Base-by-base conservation (phyloP, 2,888 invertebrate genomes). In the Drosophila glabriapex region DNA sequence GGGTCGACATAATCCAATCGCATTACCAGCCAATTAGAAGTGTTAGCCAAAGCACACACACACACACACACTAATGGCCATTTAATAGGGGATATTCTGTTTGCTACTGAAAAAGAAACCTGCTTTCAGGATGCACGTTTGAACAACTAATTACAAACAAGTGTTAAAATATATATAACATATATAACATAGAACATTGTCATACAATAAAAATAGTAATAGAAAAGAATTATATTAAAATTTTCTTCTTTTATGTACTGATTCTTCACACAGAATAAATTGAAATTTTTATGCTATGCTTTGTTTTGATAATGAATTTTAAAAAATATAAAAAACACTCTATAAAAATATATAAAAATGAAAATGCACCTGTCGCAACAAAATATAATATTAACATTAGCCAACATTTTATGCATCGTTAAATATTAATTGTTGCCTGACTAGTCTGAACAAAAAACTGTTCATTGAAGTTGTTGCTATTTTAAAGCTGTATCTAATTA, bases 11-110 rank as follows among this genome's bases (percentile, higher is more conserved):
- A 73, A 84, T 39, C 70, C 73, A 78, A 78, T 76, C 75, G 58
- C 39, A 78, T 83, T 73, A 84, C 60, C 66, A 83, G 50, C 50
- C 66, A 83, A 83, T 78, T 66, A 78, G 70, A 64, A 46, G 52
- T 52, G 58, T 56, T 56, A 72, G 43, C 41, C 61, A 35, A 19
- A 54, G 10, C 41, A 52, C 53, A 46, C 33, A 58, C 41, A 39
- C 29, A 54, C n/a, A 35, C 39, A 64, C 29, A 31, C 28, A 53
- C 39, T 43, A 16, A 2, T 28, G 19, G 19, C 16, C 28, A 28
- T 19, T 3, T 12, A 28, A 50, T 10, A 28, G 0, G 19, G 10
- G 10, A 25, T 6, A 7, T 25, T 25, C 25, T 16, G 7, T 25
- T 25, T 7, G 46, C 16, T 25, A 3, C 3, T n/a, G n/a, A 43